phyloP scores from a whole-genome alignment of 2,113 vertebrate genomes.

The Indri indri region DNA sequence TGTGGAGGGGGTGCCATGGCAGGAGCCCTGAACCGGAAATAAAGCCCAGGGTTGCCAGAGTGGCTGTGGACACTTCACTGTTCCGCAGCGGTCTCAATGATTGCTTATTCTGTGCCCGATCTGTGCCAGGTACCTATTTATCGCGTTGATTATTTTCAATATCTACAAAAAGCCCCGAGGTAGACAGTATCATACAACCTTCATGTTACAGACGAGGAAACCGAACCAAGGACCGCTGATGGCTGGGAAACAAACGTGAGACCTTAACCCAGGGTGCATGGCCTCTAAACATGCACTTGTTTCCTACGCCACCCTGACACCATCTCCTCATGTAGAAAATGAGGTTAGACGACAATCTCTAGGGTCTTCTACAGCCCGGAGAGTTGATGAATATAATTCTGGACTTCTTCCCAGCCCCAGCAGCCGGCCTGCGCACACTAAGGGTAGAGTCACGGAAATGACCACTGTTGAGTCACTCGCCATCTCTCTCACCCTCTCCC shows the following conservation, averaged over 20 bases:
- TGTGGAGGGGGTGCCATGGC: fast-evolving
- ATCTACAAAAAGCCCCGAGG: not conserved
- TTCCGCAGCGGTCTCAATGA: not conserved
- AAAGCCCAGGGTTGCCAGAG: not conserved
- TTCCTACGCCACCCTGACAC: not conserved
- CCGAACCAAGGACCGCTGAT: not conserved
- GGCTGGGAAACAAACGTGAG: not conserved
- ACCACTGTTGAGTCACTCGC: not conserved
- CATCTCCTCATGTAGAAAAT: not conserved
- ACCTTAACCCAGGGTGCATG: not conserved
- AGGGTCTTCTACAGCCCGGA: not conserved
- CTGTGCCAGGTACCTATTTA: not conserved
- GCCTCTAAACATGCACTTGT: fast-evolving
- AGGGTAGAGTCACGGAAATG: not conserved
- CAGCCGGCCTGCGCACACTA: not conserved
- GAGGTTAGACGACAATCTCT: not conserved
- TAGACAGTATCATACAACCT: not conserved
- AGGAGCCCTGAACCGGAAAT: not conserved
- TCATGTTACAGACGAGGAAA: not conserved
- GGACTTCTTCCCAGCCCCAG: not conserved
- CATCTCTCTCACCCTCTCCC: fast-evolving
- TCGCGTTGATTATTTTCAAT: not conserved
- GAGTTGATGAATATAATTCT: not conserved
- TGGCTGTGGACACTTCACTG: not conserved
- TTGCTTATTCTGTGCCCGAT: not conserved